Evolutionary conservation across 2,113 vertebrate genomes (phyloP), one percentile per base, ranked within the genome.

Genomic region (Xyliphius kryptos): DNA sequence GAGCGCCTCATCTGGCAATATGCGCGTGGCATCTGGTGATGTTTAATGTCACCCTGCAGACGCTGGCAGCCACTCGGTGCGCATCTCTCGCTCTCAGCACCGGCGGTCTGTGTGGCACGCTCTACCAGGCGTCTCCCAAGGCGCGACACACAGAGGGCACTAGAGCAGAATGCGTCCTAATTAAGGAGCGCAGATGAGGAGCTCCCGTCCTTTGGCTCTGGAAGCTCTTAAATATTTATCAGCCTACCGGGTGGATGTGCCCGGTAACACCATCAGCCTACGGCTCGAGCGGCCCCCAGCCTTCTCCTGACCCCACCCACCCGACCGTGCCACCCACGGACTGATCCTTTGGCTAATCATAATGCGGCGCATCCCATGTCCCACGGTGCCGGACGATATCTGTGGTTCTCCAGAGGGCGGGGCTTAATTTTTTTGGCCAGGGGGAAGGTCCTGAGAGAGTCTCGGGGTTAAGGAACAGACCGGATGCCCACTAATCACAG

Each of bases 11-110:
- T 67, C 70, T 52, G 51, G 47, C 77, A 75, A 71, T 71, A 72
- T 75, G 77, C 51, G 73, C 62, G 46, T 63, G 69, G 75, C 77
- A 77, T 77, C 77, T 79, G 77, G 61, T 59, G 73, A 73, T 74
- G 73, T 79, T 79, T 75, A 77, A 79, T 79, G 75, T 74, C 75
- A 75, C 75, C 70, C 77, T 66, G 74, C 77, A 73, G 73, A 74
- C 69, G 67, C 63, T 56, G 74, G 60, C 68, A 68, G 65, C 41
- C 65, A 46, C 61, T 53, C 43, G 9, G 17, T 58, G 49, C 38
- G 58, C 41, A 13, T 48, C 19, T 51, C 56, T 53, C 66, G 51
- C 71, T 61, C 61, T 49, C 55, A 49, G 36, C 55, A 48, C 56
- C 63, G 61, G 54, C 52, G 64, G 56, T 67, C 57, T 46, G 51